A percentile compares a stretch with the other conserved stretches of the same genome.
Conservation (phyloP, 2,113 vertebrate genomes). For the Dicentrarchus labrax region DNA sequence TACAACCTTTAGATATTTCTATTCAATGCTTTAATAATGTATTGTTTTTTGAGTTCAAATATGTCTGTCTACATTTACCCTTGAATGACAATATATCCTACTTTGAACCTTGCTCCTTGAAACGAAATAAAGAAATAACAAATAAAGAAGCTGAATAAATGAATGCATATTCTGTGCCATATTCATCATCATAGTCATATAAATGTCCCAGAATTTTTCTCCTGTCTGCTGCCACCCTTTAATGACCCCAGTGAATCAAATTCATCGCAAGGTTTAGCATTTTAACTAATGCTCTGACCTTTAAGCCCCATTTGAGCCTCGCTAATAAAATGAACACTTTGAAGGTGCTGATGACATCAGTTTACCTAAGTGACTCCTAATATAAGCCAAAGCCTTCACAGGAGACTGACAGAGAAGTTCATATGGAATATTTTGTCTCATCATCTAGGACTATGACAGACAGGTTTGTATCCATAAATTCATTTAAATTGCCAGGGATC, state of each 20-base stretch:
- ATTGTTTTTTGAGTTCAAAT: no score
- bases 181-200: neutral
- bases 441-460: neutral
- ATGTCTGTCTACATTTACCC: no score
- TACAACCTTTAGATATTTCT: no score
- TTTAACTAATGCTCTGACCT: slow-evolving; percentile 59
- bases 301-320: slow-evolving; percentile 35
- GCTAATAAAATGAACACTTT: slow-evolving; percentile 40
- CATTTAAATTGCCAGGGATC: slow-evolving; percentile 13
- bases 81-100: neutral
- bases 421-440: slow-evolving; percentile 7
- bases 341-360: slow-evolving; percentile 30
- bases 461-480: neutral
- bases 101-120: neutral
- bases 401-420: neutral
- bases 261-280: slow-evolving; percentile 37
- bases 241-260: slow-evolving; percentile 27
- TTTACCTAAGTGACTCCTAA: slow-evolving; percentile 31
- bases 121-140: neutral
- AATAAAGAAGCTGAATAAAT: slow-evolving; percentile 3
- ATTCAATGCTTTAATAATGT: no score
- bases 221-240: neutral
- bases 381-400: slow-evolving; percentile 20
- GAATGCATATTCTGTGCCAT: neutral
- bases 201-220: neutral